Conservation (phyloP, 2,797 vertebrate genomes). For the Fringilla coelebs region DNA sequence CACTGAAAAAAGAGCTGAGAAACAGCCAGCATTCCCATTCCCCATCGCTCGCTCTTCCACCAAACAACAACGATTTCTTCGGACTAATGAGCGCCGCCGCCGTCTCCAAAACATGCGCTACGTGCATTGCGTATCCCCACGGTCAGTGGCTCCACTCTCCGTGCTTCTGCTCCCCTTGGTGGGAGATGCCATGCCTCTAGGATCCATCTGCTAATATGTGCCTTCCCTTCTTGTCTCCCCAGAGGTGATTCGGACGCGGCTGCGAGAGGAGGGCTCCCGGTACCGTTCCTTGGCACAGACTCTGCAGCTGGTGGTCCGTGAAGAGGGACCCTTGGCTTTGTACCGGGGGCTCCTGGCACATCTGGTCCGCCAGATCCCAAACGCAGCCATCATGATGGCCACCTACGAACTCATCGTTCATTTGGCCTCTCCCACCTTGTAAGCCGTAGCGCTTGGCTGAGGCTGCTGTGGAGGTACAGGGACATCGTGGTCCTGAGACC, state of each 20-base stretch:
- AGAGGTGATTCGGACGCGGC: constrained; percentile 67
- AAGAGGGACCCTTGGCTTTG: constrained; percentile 58
- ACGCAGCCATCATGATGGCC: constrained; percentile 65
- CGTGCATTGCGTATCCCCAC: constrained; percentile 62
- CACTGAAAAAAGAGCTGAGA: constrained; percentile 55
- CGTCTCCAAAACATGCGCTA: constrained; percentile 64
- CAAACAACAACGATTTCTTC: constrained; percentile 31
- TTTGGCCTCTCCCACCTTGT: constrained; percentile 35
- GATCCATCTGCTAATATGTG: neutral
- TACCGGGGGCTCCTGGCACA: constrained; percentile 65
- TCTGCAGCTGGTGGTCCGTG: constrained; percentile 50
- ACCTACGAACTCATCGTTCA: constrained; percentile 59
- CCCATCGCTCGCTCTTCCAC: neutral
- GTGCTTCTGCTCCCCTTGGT: neutral
- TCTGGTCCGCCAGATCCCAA: constrained; percentile 69
- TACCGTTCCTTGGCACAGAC: constrained; percentile 64
- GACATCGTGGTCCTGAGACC: neutral
- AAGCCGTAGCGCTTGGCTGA: neutral
- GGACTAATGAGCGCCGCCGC: constrained; percentile 65
- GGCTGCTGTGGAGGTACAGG: neutral
- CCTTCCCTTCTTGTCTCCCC: neutral
- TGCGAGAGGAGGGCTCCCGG: constrained; percentile 65
- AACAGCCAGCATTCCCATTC: constrained; percentile 15
- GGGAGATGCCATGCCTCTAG: neutral
- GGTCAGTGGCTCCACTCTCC: constrained; percentile 20